These are phyloP conservation scores for Harpalus rubripes DNA, from an alignment of 2,888 invertebrate genomes.

Conservation along the genomic window DNA sequence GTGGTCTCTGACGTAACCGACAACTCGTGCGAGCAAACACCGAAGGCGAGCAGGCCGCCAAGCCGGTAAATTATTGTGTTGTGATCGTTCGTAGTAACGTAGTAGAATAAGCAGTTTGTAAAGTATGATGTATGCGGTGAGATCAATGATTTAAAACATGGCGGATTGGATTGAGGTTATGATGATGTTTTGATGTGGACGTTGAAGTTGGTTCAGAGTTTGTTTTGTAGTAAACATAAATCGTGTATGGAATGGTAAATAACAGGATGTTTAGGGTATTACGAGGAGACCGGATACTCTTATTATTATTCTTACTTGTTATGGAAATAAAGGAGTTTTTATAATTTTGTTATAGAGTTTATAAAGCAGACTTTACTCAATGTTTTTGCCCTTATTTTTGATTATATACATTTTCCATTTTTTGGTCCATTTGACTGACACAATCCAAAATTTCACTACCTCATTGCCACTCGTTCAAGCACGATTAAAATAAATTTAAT, in stretches of 20 bases:
- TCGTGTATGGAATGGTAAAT: neutral
- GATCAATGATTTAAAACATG: neutral
- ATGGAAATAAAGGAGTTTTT: too few species aligned
- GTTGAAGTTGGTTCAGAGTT: neutral
- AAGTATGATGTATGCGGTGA: neutral
- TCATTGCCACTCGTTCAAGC: too few species aligned
- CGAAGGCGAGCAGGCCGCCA: neutral
- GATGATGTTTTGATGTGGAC: neutral
- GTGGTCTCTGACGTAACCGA: constrained; percentile 12
- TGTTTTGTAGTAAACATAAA: neutral
- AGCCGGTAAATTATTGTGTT: constrained; percentile 1
- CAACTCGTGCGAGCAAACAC: constrained; percentile 6
- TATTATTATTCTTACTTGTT: too few species aligned
- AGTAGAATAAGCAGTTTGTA: neutral
- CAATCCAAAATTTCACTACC: too few species aligned
- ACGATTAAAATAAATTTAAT: too few species aligned
- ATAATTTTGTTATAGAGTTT: too few species aligned
- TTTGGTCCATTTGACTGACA: too few species aligned
- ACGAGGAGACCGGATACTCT: too few species aligned
- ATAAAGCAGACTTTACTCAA: too few species aligned
- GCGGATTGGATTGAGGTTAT: neutral
- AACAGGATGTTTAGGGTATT: too few species aligned
- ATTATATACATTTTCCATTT: too few species aligned
- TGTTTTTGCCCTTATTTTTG: too few species aligned
- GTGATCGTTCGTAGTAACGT: neutral